Conservation (phyloP, 2,888 invertebrate genomes). For the Platyscelio sp. region DNA sequence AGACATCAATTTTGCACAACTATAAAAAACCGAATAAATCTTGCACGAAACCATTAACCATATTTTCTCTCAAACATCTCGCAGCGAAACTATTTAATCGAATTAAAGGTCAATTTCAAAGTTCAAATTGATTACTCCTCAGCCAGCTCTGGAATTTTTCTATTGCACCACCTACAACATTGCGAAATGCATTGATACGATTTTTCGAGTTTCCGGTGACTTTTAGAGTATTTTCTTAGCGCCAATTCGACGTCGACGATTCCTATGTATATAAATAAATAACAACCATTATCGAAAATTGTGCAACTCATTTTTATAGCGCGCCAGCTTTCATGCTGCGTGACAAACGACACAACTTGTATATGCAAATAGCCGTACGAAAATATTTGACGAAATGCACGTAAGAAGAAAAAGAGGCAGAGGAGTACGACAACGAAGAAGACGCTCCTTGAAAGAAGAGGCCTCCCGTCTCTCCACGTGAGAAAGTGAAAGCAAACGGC, state of each 20-base stretch:
- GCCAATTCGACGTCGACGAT: neutral
- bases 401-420: conserved; percentile 6
- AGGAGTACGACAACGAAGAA: conserved; percentile 36
- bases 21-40: too few relatives aligned
- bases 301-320: conserved; percentile 23
- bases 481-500: conserved; percentile 71
- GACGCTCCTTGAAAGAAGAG: conserved; percentile 66
- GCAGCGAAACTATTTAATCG: too few relatives aligned
- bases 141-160: too few relatives aligned
- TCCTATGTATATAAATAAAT: neutral
- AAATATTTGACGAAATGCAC: conserved; percentile 38
- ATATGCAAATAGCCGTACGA: conserved; percentile 47
- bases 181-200: too few relatives aligned
- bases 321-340: conserved; percentile 42
- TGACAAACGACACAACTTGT: conserved; percentile 27
- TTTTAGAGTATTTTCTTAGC: neutral
- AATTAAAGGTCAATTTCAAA: too few relatives aligned
- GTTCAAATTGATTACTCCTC: too few relatives aligned
- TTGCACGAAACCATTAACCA: too few relatives aligned
- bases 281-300: conserved; percentile 28
- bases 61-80: too few relatives aligned
- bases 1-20: too few relatives aligned
- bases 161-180: too few relatives aligned
- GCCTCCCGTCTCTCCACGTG: conserved; percentile 66
- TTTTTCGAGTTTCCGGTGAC: too few relatives aligned